Percentiles rank a stretch among this genome's conserved stretches.
Evolutionary conservation across 2,888 invertebrate genomes (phyloP).

Genomic region (Norana najaformis): DNA sequence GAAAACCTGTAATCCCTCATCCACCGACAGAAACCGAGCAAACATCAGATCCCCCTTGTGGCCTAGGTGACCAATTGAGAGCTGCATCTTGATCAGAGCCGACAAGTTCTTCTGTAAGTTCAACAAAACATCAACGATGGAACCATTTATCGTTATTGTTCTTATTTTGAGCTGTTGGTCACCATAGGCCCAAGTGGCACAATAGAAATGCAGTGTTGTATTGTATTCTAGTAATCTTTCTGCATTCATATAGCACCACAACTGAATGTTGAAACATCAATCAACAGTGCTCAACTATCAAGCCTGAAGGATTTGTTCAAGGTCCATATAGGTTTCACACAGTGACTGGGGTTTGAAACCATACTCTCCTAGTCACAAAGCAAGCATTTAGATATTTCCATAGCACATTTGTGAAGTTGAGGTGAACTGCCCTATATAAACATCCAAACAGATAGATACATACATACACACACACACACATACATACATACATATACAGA

Average conservation of each 20-base stretch:
- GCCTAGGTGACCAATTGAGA: slow-evolving; percentile 70
- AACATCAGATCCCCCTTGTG: slow-evolving; percentile 79
- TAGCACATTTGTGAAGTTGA: too few relatives aligned
- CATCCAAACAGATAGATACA: neutral
- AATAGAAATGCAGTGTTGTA: neutral
- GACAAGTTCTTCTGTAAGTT: slow-evolving; percentile 71
- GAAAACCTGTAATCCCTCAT: slow-evolving; percentile 72
- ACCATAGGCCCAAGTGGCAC: neutral
- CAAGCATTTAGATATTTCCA: neutral
- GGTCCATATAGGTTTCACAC: too few relatives aligned
- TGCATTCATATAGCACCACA: neutral
- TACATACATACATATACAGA: neutral
- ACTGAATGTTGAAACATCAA: neutral
- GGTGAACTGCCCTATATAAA: too few relatives aligned
- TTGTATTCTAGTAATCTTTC: neutral
- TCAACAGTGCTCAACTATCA: neutral
- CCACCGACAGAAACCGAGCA: slow-evolving; percentile 76
- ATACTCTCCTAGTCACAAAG: neutral
- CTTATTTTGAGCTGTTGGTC: neutral
- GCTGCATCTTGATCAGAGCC: slow-evolving; percentile 76
- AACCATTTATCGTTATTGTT: neutral
- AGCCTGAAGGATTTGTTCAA: neutral
- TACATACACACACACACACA: neutral
- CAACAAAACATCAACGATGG: too few relatives aligned
- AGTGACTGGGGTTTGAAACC: neutral